These are phyloP conservation scores for Anguilla rostrata DNA, from an alignment of 2,113 vertebrate genomes.

Conservation along the genomic window DNA sequence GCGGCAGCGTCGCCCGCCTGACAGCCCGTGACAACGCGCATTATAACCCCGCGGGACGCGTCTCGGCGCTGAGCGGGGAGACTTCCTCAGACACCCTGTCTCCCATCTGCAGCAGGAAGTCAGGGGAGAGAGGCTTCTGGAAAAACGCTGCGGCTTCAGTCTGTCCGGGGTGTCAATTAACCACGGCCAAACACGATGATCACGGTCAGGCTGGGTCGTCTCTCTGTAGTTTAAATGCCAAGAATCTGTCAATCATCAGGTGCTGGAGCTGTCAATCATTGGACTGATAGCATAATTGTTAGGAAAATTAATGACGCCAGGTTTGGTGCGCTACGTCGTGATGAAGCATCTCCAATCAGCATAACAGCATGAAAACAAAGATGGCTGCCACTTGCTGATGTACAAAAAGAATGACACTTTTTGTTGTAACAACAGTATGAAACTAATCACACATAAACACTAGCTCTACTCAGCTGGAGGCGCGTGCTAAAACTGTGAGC, in stretches of 20 bases:
- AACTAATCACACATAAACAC: background rate
- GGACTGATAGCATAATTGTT: background rate
- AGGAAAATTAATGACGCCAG: background rate
- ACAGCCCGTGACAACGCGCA: conserved; percentile 12
- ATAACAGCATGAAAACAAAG: background rate
- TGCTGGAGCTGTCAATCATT: background rate
- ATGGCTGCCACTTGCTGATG: background rate
- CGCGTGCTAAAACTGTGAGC: background rate
- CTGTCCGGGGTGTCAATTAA: background rate
- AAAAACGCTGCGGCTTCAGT: background rate
- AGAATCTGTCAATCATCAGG: background rate
- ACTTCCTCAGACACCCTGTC: background rate
- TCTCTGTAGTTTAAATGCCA: background rate
- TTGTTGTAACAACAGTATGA: background rate
- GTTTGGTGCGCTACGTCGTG: background rate
- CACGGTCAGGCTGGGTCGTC: background rate
- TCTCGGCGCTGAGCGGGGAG: background rate
- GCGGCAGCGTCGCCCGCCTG: background rate
- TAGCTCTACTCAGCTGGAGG: background rate
- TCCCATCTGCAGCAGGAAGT: background rate
- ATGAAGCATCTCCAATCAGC: background rate
- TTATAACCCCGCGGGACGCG: background rate
- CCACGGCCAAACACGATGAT: background rate
- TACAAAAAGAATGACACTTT: background rate
- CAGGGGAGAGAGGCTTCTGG: background rate